phyloP scores from a whole-genome alignment of 1,140 invertebrate species.

The Arion vulgaris region DNA sequence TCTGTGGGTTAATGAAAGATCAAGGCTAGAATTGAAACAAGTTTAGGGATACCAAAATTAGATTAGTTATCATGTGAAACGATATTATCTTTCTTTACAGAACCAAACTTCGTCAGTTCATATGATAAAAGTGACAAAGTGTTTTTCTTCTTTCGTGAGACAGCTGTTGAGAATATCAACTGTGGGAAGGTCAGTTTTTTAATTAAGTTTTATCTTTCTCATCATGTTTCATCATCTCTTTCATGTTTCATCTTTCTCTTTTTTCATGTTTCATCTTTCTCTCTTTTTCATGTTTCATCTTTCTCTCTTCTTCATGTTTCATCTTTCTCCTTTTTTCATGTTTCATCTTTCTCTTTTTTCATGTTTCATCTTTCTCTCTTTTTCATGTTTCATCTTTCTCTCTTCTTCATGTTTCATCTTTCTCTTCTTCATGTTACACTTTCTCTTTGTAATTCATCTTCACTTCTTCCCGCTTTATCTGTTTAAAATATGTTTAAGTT shows the following conservation, averaged over 20 bases:
- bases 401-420: not conserved
- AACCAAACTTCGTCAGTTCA: slow-evolving; percentile 97
- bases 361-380: too few relatives aligned
- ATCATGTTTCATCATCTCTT: not conserved
- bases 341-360: too few relatives aligned
- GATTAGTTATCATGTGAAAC: too few relatives aligned
- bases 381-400: too few relatives aligned
- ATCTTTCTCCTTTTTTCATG: too few relatives aligned
- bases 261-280: too few relatives aligned
- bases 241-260: not conserved
- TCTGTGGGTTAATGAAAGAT: too few relatives aligned
- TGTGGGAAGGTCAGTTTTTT: slow-evolving; percentile 81
- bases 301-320: not conserved
- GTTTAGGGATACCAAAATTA: too few relatives aligned
- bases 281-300: not conserved
- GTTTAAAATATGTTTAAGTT: too few relatives aligned
- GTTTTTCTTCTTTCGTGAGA: slow-evolving; percentile 97
- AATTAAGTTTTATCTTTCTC: not conserved
- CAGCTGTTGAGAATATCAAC: slow-evolving; percentile 95
- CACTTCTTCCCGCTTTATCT: not conserved
- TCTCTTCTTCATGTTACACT: not conserved
- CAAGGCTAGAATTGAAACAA: too few relatives aligned
- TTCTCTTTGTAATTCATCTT: not conserved
- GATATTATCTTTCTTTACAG: slow-evolving; percentile 76
- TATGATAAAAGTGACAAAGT: slow-evolving; percentile 94